A percentile compares a stretch with the other conserved stretches of the same genome.
phyloP scores from a whole-genome alignment of 2,113 vertebrate genomes.

The Odobenus rosmarus region DNA sequence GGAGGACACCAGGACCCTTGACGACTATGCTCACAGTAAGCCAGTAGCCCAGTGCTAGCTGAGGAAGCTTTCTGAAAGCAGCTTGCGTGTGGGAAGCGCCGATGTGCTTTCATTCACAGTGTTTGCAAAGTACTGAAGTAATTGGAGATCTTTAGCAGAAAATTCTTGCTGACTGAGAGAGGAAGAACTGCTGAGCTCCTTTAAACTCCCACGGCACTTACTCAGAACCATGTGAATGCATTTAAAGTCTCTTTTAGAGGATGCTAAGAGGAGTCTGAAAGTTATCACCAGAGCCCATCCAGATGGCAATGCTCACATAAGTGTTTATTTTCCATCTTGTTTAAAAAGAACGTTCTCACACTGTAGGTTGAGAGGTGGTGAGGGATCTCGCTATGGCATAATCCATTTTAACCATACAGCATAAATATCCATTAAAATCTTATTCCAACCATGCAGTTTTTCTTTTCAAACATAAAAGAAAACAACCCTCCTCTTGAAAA shows the following conservation, averaged over 20 bases:
- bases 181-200: neutral
- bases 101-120: neutral
- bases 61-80: neutral
- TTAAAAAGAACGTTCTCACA: neutral
- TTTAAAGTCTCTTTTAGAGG: constrained; percentile 26
- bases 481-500: neutral
- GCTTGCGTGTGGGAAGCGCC: neutral
- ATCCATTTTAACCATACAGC: constrained; percentile 4
- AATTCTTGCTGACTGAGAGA: constrained; percentile 50
- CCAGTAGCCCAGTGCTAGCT: neutral
- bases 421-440: constrained; percentile 8
- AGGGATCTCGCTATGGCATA: neutral
- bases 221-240: neutral
- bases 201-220: neutral
- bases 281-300: neutral
- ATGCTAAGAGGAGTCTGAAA: neutral
- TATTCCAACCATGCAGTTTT: neutral
- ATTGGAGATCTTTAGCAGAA: constrained; percentile 24
- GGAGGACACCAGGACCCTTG: neutral
- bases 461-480: neutral
- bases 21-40: rapidly evolving
- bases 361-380: neutral
- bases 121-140: constrained; percentile 33
- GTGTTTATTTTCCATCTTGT: constrained; percentile 7
- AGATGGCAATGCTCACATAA: neutral